A percentile compares a stretch with the other conserved stretches of the same genome.
Evolutionary conservation across 2,888 invertebrate genomes (phyloP).

Genomic region (Drosophila pullipes): DNA sequence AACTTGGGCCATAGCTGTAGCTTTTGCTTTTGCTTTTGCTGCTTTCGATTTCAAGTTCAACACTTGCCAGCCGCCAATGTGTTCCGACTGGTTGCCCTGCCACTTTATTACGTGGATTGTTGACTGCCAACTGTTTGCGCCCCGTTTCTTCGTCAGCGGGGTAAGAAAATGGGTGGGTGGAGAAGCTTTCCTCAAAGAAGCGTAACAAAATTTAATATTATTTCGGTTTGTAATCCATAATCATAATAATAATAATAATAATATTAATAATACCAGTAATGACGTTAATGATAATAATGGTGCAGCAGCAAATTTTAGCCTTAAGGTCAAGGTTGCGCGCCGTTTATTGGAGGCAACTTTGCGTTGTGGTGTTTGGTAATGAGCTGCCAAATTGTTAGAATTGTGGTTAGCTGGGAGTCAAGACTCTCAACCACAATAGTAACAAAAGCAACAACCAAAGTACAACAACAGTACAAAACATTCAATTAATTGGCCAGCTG

Average conservation of each 20-base stretch:
- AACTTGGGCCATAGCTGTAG: slow-evolving; percentile 46
- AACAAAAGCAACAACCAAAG: slow-evolving; percentile 10
- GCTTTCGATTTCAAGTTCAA: slow-evolving; percentile 83
- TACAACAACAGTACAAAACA: slow-evolving; percentile 34
- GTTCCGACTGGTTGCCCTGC: slow-evolving; percentile 77
- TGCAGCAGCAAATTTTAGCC: slow-evolving; percentile 43
- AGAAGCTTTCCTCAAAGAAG: slow-evolving; percentile 76
- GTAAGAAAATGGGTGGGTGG: neutral
- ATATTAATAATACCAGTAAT: slow-evolving; percentile 21
- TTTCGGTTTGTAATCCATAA: slow-evolving; percentile 70
- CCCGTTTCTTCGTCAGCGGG: slow-evolving; percentile 6
- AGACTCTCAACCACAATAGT: slow-evolving; percentile 18
- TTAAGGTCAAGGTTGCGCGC: slow-evolving; percentile 78
- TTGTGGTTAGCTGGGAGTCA: slow-evolving; percentile 64
- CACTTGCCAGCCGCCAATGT: slow-evolving; percentile 64
- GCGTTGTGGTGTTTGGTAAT: slow-evolving; percentile 63
- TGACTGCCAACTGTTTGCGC: slow-evolving; percentile 42
- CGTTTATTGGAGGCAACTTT: slow-evolving; percentile 67
- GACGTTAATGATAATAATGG: slow-evolving; percentile 49
- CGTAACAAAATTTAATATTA: slow-evolving; percentile 82
- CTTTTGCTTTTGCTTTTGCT: slow-evolving; percentile 34
- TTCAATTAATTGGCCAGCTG: slow-evolving; percentile 67
- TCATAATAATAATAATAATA: slow-evolving; percentile 63
- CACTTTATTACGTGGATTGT: slow-evolving; percentile 76
- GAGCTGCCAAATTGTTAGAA: slow-evolving; percentile 80